phyloP scores from a whole-genome alignment of 1,140 invertebrate genomes.

The Anagrus nilaparvatae region DNA sequence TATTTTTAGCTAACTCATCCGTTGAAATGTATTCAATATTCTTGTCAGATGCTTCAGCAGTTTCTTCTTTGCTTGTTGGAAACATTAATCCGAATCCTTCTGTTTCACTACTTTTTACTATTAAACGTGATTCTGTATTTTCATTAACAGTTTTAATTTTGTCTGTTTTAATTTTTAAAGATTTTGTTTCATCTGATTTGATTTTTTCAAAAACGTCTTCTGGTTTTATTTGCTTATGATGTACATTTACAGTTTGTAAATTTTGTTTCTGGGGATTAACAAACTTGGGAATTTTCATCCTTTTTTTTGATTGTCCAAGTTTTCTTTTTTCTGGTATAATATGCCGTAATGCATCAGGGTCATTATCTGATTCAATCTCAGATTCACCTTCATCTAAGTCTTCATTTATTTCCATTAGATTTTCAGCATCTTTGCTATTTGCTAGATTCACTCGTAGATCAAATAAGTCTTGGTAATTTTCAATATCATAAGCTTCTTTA shows the following conservation, averaged over 20 bases:
- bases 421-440: not conserved
- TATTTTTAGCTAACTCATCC: constrained; percentile 57
- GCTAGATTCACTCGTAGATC: constrained; percentile 30
- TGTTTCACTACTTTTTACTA: not conserved
- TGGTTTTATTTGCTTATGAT: constrained; percentile 41
- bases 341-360: constrained; percentile 32
- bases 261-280: constrained; percentile 40
- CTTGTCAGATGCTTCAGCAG: constrained; percentile 29
- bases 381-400: constrained; percentile 55
- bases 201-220: constrained; percentile 55
- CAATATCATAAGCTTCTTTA: constrained; percentile 33
- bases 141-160: constrained; percentile 23
- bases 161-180: constrained; percentile 47
- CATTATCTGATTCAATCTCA: constrained; percentile 67
- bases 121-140: constrained; percentile 9
- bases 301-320: constrained; percentile 43
- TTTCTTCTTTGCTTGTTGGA: constrained; percentile 33
- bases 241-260: constrained; percentile 20
- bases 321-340: constrained; percentile 48
- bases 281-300: constrained; percentile 55
- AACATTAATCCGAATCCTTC: constrained; percentile 42
- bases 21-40: constrained; percentile 54
- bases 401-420: constrained; percentile 13
- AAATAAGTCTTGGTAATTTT: constrained; percentile 37
- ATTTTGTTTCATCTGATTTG: not conserved